Evolutionary conservation across 53 echinoderm and acorn worm species (phyloP).

Genomic region (Hippasteria phrygiana): DNA sequence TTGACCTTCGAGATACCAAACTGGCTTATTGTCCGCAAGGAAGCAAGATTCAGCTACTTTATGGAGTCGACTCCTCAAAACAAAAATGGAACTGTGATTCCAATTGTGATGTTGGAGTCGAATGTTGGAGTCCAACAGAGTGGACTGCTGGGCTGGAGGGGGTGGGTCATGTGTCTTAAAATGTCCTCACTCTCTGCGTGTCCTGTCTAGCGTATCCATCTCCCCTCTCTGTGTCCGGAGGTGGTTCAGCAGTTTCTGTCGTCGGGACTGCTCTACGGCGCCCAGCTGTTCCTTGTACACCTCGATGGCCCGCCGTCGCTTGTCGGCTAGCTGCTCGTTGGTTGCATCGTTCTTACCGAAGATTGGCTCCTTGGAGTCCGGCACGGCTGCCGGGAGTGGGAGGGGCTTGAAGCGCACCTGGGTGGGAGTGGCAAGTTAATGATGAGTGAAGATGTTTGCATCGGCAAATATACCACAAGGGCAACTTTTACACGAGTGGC

Average conservation of each 20-base stretch:
- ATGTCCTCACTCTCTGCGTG: conserved; percentile 89
- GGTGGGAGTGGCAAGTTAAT: not conserved
- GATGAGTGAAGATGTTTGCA: not conserved
- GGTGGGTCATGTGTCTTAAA: no score
- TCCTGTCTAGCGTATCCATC: conserved; percentile 85
- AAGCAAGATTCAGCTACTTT: no score
- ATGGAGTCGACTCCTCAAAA: no score
- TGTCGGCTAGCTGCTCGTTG: conserved; percentile 97
- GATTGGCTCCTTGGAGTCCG: conserved; percentile 95
- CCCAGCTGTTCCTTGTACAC: conserved; percentile 92
- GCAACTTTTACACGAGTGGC: no score
- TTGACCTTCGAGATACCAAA: no score
- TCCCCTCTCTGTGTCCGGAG: conserved; percentile 85
- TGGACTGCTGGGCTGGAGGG: not conserved
- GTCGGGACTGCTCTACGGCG: conserved; percentile 76
- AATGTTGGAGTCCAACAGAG: not conserved
- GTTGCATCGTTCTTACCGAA: conserved; percentile 97
- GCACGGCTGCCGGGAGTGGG: conserved; percentile 88
- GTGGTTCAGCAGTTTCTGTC: conserved; percentile 80
- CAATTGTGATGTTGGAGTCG: not conserved
- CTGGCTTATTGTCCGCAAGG: no score
- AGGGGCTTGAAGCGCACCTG: conserved; percentile 99
- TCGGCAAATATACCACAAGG: no score
- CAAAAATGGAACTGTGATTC: no score
- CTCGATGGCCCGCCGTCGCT: conserved; percentile 87